Percentiles rank a stretch among this genome's conserved stretches.
Conservation (phyloP, 2,797 vertebrate species). For the Taeniopygia guttata region DNA sequence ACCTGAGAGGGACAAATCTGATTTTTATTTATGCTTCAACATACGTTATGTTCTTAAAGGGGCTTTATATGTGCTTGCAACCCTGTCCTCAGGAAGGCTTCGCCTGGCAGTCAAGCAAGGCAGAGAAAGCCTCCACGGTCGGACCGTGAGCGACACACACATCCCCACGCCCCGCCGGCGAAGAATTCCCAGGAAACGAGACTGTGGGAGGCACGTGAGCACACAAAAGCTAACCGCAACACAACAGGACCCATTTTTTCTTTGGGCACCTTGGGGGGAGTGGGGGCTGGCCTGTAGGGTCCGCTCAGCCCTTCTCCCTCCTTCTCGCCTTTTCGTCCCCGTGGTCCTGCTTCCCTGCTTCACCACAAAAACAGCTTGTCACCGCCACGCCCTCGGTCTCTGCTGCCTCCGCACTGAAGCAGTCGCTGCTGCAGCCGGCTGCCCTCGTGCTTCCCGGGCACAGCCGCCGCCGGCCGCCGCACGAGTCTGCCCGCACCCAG, state of each 20-base stretch:
- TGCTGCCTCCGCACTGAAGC: neutral
- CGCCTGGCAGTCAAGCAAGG: neutral
- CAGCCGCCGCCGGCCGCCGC: neutral
- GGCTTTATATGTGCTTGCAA: neutral
- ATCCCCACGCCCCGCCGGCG: too few species aligned
- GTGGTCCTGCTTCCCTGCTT: neutral
- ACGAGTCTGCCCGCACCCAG: too few species aligned
- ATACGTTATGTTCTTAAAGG: neutral
- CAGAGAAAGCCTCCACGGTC: neutral
- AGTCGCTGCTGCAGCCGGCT: neutral
- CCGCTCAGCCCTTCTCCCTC: neutral
- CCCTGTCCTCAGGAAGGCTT: neutral
- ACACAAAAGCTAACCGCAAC: neutral
- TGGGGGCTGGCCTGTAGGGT: neutral
- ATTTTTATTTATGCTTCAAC: neutral
- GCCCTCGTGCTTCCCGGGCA: neutral
- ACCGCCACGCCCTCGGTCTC: neutral
- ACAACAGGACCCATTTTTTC: neutral
- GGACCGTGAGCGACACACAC: too few species aligned
- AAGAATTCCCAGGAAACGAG: neutral
- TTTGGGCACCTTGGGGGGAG: neutral
- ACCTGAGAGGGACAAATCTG: neutral
- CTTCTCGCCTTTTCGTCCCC: neutral
- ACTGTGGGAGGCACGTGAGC: too few species aligned
- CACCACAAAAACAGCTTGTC: neutral